Base-by-base conservation (phyloP, 1,140 invertebrate genomes). In the Philotrypesis tridentata region DNA sequence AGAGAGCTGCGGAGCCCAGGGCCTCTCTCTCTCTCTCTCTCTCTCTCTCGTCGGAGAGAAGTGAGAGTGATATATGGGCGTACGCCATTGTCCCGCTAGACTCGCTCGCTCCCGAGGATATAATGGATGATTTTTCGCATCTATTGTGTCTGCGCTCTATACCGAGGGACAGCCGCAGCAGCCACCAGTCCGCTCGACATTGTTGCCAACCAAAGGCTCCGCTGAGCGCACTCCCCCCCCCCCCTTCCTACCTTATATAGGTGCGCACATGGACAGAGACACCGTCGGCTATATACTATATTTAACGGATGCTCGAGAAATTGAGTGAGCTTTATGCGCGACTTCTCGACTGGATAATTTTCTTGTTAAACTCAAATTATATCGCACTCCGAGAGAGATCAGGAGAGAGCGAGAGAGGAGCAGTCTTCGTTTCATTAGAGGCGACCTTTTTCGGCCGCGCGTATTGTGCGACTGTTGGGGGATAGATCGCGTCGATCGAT, bases 71-170 rank as follows among this genome's bases (percentile, higher is more conserved):
- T 91, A 91, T 91, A 92, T 91, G 88, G 90, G 89, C 89, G 88
- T 90, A 88, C 60, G 82, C 85, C 85, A 91, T 92, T 91, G 90
- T 92, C 82, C 85, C 82, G 78, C 78, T 61, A 81, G 85, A 82
- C 85, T 85, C 68, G 67, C 73, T 68, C 40, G 61, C 43, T 61
- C 67, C 77, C 80, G 79, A 83, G 89, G 83, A 91, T 92, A 91
- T 92, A 91, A 92, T 90, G 85, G 90, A 91, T 91, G 90, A 91
- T 91, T 92, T 92, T 91, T 91, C 88, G 89, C 88, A 85, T 89
- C 87, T 83, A 92, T 91, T 92, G 90, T 92, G 65, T 37, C 21
- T 85, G 60, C 67, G 86, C 88, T 86, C 87, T 85, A 87, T 37
- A 37, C 85, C 85, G 70, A 37, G 33, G 63, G 63, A 67, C 29